phyloP scores from a whole-genome alignment of 2,888 invertebrate species.

The Mimas tiliae region DNA sequence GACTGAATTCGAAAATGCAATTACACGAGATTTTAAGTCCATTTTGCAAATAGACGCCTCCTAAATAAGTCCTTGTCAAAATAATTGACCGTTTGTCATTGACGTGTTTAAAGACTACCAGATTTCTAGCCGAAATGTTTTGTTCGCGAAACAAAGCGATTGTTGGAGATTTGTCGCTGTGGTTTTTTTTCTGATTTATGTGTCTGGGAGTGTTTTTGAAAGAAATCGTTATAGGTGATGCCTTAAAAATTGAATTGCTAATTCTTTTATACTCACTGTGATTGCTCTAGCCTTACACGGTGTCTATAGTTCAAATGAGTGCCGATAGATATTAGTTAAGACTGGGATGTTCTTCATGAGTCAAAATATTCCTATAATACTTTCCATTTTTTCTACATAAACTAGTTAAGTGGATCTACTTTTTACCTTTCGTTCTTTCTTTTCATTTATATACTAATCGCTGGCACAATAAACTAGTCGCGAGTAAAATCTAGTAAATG shows the following conservation, averaged over 20 bases:
- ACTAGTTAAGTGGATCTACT: no score
- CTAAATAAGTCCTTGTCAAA: background rate
- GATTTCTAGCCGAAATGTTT: constrained; percentile 12
- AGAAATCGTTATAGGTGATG: background rate
- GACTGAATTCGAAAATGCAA: constrained; percentile 1
- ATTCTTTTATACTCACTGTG: background rate
- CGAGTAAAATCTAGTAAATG: no score
- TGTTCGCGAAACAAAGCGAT: constrained; percentile 15
- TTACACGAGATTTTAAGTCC: constrained; percentile 6
- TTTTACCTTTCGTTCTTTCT: no score
- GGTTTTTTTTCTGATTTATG: constrained; percentile 19
- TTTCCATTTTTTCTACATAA: no score
- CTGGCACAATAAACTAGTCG: no score
- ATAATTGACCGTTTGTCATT: constrained; percentile 22
- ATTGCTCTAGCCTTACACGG: background rate
- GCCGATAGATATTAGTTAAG: background rate
- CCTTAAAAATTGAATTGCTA: background rate
- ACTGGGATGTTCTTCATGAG: no score
- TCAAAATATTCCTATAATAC: no score
- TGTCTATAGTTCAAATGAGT: background rate
- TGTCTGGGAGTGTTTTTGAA: constrained; percentile 7
- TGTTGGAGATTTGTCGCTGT: constrained; percentile 17
- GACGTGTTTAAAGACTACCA: constrained; percentile 10
- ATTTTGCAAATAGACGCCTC: background rate
- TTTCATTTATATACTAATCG: no score